A percentile compares a stretch with the other conserved stretches of the same genome.
These are phyloP conservation scores for Ruditapes philippinarum DNA, from an alignment of 1,140 invertebrate genomes.

Conservation along the genomic window DNA sequence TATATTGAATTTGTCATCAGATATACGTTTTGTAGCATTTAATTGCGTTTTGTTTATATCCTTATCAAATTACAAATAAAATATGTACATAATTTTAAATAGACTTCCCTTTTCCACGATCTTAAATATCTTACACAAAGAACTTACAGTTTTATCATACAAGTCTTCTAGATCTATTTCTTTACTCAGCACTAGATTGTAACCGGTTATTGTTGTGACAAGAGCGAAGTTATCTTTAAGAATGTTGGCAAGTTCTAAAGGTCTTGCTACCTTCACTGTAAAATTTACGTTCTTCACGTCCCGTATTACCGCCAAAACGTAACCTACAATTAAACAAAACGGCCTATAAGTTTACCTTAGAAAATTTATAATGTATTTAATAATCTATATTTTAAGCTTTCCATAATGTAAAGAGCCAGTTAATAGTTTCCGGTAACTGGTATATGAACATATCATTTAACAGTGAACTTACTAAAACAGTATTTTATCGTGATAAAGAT, in stretches of 20 bases:
- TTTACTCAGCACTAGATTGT: not conserved
- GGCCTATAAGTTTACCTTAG: not conserved
- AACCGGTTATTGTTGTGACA: not conserved
- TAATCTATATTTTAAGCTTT: not conserved
- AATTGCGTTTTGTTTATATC: no score
- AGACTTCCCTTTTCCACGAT: no score
- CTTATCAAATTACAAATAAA: no score
- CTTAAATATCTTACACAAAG: no score
- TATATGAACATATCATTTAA: no score
- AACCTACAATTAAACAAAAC: not conserved
- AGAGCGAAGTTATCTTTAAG: slow-evolving; percentile 12
- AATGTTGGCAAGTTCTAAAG: not conserved
- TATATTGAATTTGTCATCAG: no score
- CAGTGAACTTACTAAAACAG: no score
- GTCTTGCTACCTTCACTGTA: not conserved
- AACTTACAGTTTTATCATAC: slow-evolving; percentile 43
- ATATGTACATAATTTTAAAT: no score
- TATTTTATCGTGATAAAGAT: no score
- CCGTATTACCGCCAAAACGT: slow-evolving; percentile 5
- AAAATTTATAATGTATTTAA: not conserved
- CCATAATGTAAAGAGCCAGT: not conserved
- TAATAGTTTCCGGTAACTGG: not conserved
- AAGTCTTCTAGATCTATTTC: slow-evolving; percentile 30
- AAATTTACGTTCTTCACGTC: slow-evolving; percentile 4
- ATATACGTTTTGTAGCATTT: no score